Percentiles rank a stretch among this genome's conserved stretches.
Conservation (phyloP, 2,888 invertebrate species). For the Spodoptera littoralis region DNA sequence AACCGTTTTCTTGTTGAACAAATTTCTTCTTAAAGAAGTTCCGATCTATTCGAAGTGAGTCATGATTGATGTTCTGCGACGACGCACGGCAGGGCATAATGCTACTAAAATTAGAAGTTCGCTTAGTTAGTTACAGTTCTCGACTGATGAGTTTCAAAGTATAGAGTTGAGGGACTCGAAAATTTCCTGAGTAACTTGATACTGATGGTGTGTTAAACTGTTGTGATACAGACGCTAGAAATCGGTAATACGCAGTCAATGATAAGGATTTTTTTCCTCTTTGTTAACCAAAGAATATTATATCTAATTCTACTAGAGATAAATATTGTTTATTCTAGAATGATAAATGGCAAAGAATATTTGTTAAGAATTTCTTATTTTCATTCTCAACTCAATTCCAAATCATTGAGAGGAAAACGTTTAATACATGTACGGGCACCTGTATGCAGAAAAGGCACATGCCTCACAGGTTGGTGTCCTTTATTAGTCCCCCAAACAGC, state of each 20-base stretch:
- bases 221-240: no score
- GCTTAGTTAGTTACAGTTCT: constrained; percentile 58
- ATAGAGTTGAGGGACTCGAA: constrained; percentile 40
- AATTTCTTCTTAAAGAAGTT: constrained; percentile 53
- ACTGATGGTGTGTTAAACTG: constrained; percentile 8
- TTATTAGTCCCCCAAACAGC: constrained; percentile 23
- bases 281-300: no score
- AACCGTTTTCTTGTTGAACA: constrained; percentile 54
- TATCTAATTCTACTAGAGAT: no score
- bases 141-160: constrained; percentile 56
- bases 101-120: constrained; percentile 73
- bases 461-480: constrained; percentile 20
- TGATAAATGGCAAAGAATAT: no score
- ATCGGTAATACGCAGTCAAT: no score
- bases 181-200: constrained; percentile 37
- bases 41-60: constrained; percentile 62
- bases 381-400: no score
- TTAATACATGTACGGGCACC: no score
- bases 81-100: constrained; percentile 67
- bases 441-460: constrained; percentile 17
- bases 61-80: constrained; percentile 76
- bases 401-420: no score
- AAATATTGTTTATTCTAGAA: no score
- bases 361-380: no score
- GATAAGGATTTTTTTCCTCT: no score